phyloP scores from a whole-genome alignment of 2,888 invertebrate genomes.

The Eucera pruinosa region DNA sequence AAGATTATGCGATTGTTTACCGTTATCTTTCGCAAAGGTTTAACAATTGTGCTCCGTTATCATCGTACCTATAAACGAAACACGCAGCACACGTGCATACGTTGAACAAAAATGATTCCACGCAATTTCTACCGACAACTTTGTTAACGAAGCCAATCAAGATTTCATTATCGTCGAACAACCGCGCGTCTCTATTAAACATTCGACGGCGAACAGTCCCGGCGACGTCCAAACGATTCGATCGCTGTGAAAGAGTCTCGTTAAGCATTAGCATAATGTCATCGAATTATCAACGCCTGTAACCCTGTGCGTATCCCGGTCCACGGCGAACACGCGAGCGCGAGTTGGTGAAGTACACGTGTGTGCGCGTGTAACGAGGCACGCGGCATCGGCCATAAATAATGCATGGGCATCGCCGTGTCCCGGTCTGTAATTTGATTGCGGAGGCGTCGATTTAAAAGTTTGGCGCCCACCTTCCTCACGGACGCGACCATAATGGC shows the following conservation, averaged over 20 bases:
- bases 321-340: neutral
- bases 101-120: too few species aligned
- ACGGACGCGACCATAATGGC: slow-evolving; percentile 74
- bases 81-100: too few species aligned
- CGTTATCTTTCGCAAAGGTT: too few species aligned
- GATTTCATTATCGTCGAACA: too few species aligned
- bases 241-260: slow-evolving; percentile 61
- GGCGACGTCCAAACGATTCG: slow-evolving; percentile 4
- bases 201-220: too few species aligned
- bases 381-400: slow-evolving; percentile 81
- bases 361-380: slow-evolving; percentile 65
- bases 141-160: too few species aligned
- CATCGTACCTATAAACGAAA: too few species aligned
- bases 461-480: slow-evolving; percentile 76
- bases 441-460: slow-evolving; percentile 82
- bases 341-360: too few species aligned
- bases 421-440: slow-evolving; percentile 82
- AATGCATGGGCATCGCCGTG: slow-evolving; percentile 79
- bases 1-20: too few species aligned
- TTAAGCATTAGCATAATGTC: slow-evolving; percentile 68
- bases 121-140: too few species aligned
- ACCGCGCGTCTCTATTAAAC: too few species aligned
- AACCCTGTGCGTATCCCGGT: neutral
- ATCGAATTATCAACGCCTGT: slow-evolving; percentile 67
- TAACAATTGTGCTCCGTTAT: too few species aligned